These are phyloP conservation scores for Zygogramma bicolorata DNA, from an alignment of 2,888 invertebrate species.

Conservation along the genomic window DNA sequence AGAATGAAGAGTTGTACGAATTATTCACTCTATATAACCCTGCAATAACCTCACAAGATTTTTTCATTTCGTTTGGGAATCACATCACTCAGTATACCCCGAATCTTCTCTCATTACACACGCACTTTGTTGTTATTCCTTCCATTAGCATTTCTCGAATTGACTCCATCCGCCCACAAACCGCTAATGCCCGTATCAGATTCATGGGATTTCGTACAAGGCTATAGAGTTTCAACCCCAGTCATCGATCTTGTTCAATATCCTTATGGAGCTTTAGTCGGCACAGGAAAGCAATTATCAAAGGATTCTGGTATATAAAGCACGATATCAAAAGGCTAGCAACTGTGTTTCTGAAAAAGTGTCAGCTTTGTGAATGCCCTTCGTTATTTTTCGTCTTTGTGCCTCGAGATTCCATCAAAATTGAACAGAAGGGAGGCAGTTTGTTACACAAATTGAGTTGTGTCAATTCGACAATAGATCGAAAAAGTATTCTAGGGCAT, in stretches of 20 bases:
- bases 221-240: not conserved
- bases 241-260: constrained; percentile 10
- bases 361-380: constrained; percentile 23
- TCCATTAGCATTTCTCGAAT: not conserved
- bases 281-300: constrained; percentile 16
- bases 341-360: constrained; percentile 9
- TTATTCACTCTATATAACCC: too few species aligned
- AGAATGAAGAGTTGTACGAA: too few species aligned
- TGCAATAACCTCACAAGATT: too few species aligned
- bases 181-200: not conserved
- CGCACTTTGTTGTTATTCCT: too few species aligned
- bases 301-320: constrained; percentile 11
- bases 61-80: too few species aligned
- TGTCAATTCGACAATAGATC: not conserved
- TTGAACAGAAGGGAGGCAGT: constrained; percentile 7
- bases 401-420: constrained; percentile 3
- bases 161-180: not conserved
- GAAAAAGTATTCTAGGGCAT: too few species aligned
- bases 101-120: too few species aligned
- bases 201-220: not conserved
- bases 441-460: constrained; percentile 15
- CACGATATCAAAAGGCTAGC: constrained; percentile 20
- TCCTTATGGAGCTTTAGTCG: constrained; percentile 5
- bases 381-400: constrained; percentile 23
- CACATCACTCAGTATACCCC: too few species aligned